Base-by-base conservation (phyloP, 1,140 invertebrate species). In the Cephus cinctus region DNA sequence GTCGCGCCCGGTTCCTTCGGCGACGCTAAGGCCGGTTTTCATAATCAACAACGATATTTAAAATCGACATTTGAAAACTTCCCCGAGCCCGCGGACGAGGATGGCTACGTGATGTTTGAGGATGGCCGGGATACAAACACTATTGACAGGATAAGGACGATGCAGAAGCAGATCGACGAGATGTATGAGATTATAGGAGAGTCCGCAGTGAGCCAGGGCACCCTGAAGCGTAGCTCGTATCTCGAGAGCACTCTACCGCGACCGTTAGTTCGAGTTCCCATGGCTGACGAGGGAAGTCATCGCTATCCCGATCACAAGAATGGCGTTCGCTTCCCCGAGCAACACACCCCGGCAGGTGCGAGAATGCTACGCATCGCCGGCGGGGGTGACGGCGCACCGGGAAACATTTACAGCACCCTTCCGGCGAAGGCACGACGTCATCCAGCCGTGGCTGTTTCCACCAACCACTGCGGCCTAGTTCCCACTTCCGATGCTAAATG, bases 131-230 rank as follows among this genome's bases (percentile, higher is more conserved):
- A 71, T 6, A 61, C 57, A 6, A 71, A 59, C 15, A 69, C 71
- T 1, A 73, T 75, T 15, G 71, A 69, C 40, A 53, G 70, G 11
- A 70, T 76, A 42, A 77, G 74, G 16, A 71, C 57, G 2, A 73
- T 73, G 61, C 76, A 74, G 27, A 59, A 56, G 19, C 73, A 75
- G 19, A 64, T 75, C 16, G 73, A 76, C 18, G 72, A 76, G 14
- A 69, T 75, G 36, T 77, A 77, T 57, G 72, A 76, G 18, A 73
- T 65, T 0, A 73, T 77, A 9, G 66, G 72, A 1, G 75, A 77
- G 23, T 70, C 63, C 5, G 53, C 63, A 0, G 54, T 55, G 2
- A 53, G 47, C 2, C 61, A 71, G 19, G 63, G 56, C 0, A 52
- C 47, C 9, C 20, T 61, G 12, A 63, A 65, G 6, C 59, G 58